Base-by-base conservation (phyloP, 2,888 invertebrate species). In the Gastrophysa polygoni region DNA sequence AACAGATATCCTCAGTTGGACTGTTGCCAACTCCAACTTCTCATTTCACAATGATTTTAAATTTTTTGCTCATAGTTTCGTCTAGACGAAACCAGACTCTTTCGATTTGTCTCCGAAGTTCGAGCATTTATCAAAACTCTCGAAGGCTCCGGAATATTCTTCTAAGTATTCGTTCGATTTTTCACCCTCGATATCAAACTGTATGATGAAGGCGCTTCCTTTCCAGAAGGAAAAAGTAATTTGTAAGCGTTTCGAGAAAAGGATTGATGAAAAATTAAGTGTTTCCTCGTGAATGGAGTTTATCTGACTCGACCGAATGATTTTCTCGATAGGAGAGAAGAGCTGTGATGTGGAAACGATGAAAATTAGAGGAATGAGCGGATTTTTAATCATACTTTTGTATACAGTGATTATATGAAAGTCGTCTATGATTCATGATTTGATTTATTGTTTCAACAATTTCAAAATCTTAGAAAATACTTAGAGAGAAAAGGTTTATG, bases 121-220 rank as follows among this genome's bases (percentile, higher is more conserved):
- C 24, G 43, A 11, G 54, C 54, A 54, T 54, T 54, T 54, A 54
- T 54, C 54, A 54, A 54, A 54, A 54, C 44, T 38, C 54, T 14
- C 10, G 8, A 28, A 11, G 43, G 21, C 54, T 24, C n/a, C n/a
- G n/a, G 54, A 43, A 43, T 54, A 54, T 52, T 38, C 34, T 20
- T 38, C 20, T 38, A 18, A 52, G 38, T 52, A 52, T 54, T 54
- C 54, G 43, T 54, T 43, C 16, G 43, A 43, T 54, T 54, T 43
- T 54, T 24, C 43, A 54, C 54, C 43, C 43, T 43, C 43, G 54
- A 54, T 54, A 54, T 54, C 43, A 54, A 24, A 54, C 54, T 54
- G 43, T 17, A 24, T 54, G 54, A 54, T 54, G 29, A 54, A 54
- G 43, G 54, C 44, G 54, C 28, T 54, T 54, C 54, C 43, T 38